Percentiles rank a stretch among this genome's conserved stretches.
Conservation (phyloP, 2,888 invertebrate genomes). For the Tethea ocularis region DNA sequence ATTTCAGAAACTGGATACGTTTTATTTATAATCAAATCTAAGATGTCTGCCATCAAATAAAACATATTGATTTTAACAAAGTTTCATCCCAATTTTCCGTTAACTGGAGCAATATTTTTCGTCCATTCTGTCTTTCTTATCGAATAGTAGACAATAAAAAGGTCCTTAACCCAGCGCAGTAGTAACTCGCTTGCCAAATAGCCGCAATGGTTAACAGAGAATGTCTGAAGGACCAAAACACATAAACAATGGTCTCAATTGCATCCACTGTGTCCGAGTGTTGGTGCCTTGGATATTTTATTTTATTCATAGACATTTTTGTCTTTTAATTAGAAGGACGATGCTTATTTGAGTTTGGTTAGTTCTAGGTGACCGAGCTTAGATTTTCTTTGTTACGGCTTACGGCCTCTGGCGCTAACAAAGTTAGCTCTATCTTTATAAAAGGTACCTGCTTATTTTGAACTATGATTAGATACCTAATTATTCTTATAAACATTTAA, state of each 20-base stretch:
- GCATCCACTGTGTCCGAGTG: neutral
- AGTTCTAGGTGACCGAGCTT: neutral
- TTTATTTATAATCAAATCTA: no score
- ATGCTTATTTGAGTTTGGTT: neutral
- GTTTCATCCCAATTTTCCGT: neutral
- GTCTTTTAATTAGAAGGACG: neutral
- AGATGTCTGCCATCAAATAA: neutral
- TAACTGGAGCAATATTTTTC: conserved; percentile 2
- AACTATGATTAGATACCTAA: no score
- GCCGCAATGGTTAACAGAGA: neutral
- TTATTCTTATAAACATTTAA: no score
- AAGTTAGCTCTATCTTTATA: neutral
- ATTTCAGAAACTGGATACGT: no score
- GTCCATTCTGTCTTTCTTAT: conserved; percentile 3
- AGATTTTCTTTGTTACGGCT: neutral
- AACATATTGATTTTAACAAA: neutral
- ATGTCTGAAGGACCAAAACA: conserved; percentile 7
- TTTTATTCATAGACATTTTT: neutral
- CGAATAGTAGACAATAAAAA: conserved; percentile 6
- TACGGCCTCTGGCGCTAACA: no score
- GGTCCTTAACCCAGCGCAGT: conserved; percentile 8
- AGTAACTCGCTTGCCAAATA: neutral
- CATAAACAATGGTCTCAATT: conserved; percentile 8
- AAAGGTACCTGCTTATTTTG: no score
- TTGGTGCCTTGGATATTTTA: neutral